Conservation (phyloP, 2,113 vertebrate genomes). For the Scomber scombrus region DNA sequence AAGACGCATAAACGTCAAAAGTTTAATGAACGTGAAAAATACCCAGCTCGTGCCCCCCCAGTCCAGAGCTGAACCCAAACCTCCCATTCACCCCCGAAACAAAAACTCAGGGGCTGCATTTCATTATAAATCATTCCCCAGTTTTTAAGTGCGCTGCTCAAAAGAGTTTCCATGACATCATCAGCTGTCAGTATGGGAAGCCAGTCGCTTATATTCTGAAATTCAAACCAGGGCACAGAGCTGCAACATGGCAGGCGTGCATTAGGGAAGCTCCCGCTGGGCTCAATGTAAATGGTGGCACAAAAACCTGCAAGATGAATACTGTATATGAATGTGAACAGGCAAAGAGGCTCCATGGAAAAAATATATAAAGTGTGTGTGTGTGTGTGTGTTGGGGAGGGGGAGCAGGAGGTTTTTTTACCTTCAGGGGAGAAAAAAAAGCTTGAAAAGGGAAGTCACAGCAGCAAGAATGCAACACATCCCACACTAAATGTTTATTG, state of each 20-base stretch:
- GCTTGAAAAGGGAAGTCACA: slow-evolving; percentile 6
- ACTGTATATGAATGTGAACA: too few species aligned
- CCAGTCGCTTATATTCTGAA: slow-evolving; percentile 77
- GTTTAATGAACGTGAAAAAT: slow-evolving; percentile 59
- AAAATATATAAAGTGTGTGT: background rate
- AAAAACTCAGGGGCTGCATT: slow-evolving; percentile 64
- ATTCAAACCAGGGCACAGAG: slow-evolving; percentile 76
- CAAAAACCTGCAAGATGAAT: background rate
- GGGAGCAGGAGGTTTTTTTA: background rate
- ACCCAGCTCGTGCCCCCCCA: background rate
- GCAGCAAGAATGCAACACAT: slow-evolving; percentile 28
- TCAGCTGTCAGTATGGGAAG: slow-evolving; percentile 79
- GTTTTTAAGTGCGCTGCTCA: slow-evolving; percentile 73
- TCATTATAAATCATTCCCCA: slow-evolving; percentile 81
- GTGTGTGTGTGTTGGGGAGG: too few species aligned
- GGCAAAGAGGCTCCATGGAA: too few species aligned
- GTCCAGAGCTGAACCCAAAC: slow-evolving; percentile 28
- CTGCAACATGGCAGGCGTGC: slow-evolving; percentile 50
- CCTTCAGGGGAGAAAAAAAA: background rate
- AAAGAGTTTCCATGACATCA: slow-evolving; percentile 85
- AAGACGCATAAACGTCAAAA: slow-evolving; percentile 45
- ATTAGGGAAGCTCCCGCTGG: slow-evolving; percentile 27
- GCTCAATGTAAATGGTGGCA: background rate
- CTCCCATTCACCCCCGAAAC: background rate
- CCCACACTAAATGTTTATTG: slow-evolving; percentile 8